phyloP scores from a whole-genome alignment of 2,888 invertebrate genomes.

The Temnothorax ravouxi region DNA sequence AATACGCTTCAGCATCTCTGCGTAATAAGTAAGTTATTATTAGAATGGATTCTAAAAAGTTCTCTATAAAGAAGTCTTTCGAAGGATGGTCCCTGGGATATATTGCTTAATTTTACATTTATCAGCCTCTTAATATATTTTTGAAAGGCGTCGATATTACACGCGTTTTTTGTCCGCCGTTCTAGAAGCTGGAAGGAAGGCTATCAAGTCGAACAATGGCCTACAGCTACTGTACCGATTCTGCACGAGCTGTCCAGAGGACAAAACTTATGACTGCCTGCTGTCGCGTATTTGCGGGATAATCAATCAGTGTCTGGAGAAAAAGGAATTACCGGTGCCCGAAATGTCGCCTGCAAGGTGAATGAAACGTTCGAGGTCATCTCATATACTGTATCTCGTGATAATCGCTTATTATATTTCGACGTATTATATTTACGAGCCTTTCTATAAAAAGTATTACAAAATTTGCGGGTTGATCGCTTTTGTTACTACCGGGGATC shows the following conservation, averaged over 20 bases:
- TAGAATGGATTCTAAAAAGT: background rate
- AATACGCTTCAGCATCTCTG: conserved; percentile 89
- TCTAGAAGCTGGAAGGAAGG: conserved; percentile 89
- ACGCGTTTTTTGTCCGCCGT: conserved; percentile 13
- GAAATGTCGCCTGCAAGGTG: conserved; percentile 84
- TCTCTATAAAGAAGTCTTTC: background rate
- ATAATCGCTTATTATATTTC: background rate
- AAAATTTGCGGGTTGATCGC: background rate
- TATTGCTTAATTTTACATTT: conserved; percentile 17
- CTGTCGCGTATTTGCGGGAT: conserved; percentile 90
- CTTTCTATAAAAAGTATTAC: background rate
- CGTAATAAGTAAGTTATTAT: conserved; percentile 88
- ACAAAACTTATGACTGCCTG: conserved; percentile 89
- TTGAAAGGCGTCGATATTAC: background rate
- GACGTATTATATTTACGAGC: background rate
- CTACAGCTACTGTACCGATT: conserved; percentile 90
- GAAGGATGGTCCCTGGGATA: no score
- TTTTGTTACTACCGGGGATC: background rate
- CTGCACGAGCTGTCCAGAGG: conserved; percentile 91
- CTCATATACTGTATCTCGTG: conserved; percentile 6
- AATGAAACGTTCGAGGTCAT: conserved; percentile 68
- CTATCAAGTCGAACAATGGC: conserved; percentile 90
- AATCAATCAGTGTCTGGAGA: conserved; percentile 90
- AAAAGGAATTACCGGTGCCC: conserved; percentile 89
- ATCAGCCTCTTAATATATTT: conserved; percentile 12